Evolutionary conservation across 2,888 invertebrate genomes (phyloP), one percentile per base, ranked within the genome.

Genomic region (Hesperia comma): DNA sequence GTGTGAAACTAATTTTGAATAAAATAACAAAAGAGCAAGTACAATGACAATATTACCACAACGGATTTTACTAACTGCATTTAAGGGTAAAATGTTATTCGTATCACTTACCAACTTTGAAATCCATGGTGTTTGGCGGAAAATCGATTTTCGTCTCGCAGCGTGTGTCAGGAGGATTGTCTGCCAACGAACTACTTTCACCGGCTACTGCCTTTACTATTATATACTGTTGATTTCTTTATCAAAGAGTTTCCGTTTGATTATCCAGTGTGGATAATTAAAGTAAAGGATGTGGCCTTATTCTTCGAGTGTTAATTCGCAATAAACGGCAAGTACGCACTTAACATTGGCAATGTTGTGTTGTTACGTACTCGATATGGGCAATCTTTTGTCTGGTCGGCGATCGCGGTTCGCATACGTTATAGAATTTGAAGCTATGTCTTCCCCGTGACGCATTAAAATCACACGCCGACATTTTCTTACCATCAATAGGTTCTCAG

Each of bases 91-190:
- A 2, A 46, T 17, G 7, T 46, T 15, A 17, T 49, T 19, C 12
- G 14, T n/a, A 32, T 32, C n/a, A 49, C 84, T 82, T 74, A 86
- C 86, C 83, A 68, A 85, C 46, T 83, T 76, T 84, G 64, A 64
- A 74, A 76, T 79, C 76, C 81, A 80, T 82, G 68, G 19, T 17
- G 32, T 79, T 79, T 82, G 68, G 55, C 41, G 49, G 15, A 40
- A 58, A 56, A 57, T 41, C 14, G 61, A 67, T 63, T 68, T 69
- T 67, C 61, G 43, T 67, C 49, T n/a, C 17, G 40, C 32, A 55
- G 12, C 21, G 49, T 49, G 15, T 17, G 40, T 46, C 58, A 60
- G 67, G 61, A 64, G 67, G 66, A 70, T 60, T 32, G 37, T 63
- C 54, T 43, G 40, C 51, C 53, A 43, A 61, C 61, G 26, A 51